Evolutionary conservation across 2,113 vertebrate genomes (phyloP), one percentile per base, ranked within the genome.

Genomic region (Daubentonia madagascariensis): DNA sequence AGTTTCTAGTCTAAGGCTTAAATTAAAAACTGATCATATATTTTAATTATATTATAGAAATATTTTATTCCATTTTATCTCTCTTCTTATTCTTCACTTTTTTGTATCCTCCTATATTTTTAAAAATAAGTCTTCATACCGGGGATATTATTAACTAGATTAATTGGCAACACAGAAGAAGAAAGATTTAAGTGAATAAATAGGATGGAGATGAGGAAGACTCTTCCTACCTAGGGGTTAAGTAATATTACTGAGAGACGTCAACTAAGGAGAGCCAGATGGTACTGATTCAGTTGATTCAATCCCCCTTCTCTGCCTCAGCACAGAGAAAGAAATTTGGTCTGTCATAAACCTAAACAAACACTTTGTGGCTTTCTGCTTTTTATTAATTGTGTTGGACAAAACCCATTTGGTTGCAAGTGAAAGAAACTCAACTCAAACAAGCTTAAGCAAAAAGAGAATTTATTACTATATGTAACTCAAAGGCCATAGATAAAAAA

Each of bases 11-110:
- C 89, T 75, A 89, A 95, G n/a, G 37, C 54, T 91, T 95, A 96
- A 91, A 75, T 91, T n/a, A 94, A 87, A 89, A 96, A 73, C 32
- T 85, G 67, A 93, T 81, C 50, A 48, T 96, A 23, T 40, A 88
- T 95, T 96, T 97, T 75, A 91, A 89, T 89, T 91, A 54, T 48
- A 87, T 86, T 91, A 54, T 37, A 70, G 43, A 86, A 95, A 90
- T 80, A 70, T 54, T 96, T 85, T 95, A 12, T 91, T 87, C 94
- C 28, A 80, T 88, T 92, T 97, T 94, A 20, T 76, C 32, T 78
- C 45, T 88, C 16, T 45, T 68, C 37, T 95, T 87, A 45, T 50
- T 96, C 50, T 12, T 45, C 18, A 65, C 5, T 84, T 50, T 57
- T 97, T 68, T 92, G 25, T 67, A 40, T 65, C 67, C 75, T 94